Evolutionary conservation across 2,113 vertebrate species (phyloP), one percentile per base, ranked within the genome.

Genomic region (Brienomyrus brachyistius): DNA sequence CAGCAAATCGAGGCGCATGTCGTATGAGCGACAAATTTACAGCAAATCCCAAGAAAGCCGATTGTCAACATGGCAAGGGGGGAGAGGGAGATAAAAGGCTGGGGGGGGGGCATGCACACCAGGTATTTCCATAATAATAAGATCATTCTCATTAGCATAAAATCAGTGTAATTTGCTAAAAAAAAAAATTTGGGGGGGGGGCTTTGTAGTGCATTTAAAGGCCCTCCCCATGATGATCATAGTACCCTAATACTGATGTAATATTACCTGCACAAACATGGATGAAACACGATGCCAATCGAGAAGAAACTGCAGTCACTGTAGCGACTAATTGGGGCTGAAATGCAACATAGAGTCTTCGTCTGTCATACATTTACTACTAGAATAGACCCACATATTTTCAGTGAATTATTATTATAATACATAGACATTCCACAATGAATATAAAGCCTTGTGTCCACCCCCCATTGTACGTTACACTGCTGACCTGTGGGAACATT

Each of bases 121-220:
- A 56, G 31, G 13, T 40, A 51, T 51, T 77, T 77, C n/a, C 43
- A 35, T 85, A 50, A 59, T 87, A 83, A 88, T 70, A 80, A 52
- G 89, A 90, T 90, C 84, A 90, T 83, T 48, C 89, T 47, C 62
- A 88, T 62, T 27, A 86, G 51, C 89, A 84, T n/a, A 19, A 54
- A 4, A 80, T 27, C 87, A 80, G 88, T 27, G 43, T 59, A 35
- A 6, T 59, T 62, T 54, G 50, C n/a, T 62, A 51, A 77, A 89
- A 77, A 77, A 90, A 66, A 70, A 90, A 89, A 87, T 48, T 90
- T 27, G 59, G 51, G 88, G 88, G 90, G 66, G 59, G 51, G 88
- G 88, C 87, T 91, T 91, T 90, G 77, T 47, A 86, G 86, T 77
- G 87, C 88, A 90, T 91, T 91, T 88, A 70, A 87, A 56, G 23